Base-by-base conservation (phyloP, 2,888 invertebrate species). In the Acleris sparsana region DNA sequence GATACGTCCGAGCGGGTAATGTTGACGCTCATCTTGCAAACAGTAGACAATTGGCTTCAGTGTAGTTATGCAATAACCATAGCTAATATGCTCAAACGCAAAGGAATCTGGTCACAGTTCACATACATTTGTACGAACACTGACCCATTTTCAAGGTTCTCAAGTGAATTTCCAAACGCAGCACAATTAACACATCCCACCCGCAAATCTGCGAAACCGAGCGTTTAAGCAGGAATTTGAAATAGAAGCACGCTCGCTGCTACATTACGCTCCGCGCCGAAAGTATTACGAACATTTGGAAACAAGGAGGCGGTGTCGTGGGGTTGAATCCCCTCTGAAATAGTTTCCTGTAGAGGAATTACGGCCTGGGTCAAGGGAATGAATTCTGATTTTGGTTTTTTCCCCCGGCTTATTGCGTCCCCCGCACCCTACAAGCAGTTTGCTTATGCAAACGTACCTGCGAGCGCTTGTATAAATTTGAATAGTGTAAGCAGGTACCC, bases 331-430 rank as follows among this genome's bases (percentile, higher is more conserved):
- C 89, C 87, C 79, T 81, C 79, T 73, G 86, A 87, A 91, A 90
- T 90, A 90, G 90, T 88, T 89, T 89, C 84, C 77, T 76, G 73
- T 73, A 75, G 71, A 78, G 80, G 82, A 87, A 87, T 89, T 88
- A 88, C 86, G 83, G 77, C 74, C 80, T 73, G 85, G 88, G 88
- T 88, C 87, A 88, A 79, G 80, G 82, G 84, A 88, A 89, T 89
- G 88, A 90, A 90, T 90, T 90, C 87, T 86, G 88, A 88, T 88
- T 88, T 84, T 80, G 86, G 80, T 86, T 86, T 88, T 86, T 87
- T 83, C 87, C 87, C 73, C 70, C 71, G 83, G 85, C 85, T 85
- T 87, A 86, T 84, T 80, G 80, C 80, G 76, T 74, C 74, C 73
- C 63, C 78, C 75, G 74, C 75, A 69, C 80, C 78, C 73, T 70